Conservation (phyloP, 1,140 invertebrate genomes). For the Achatina immaculata region DNA sequence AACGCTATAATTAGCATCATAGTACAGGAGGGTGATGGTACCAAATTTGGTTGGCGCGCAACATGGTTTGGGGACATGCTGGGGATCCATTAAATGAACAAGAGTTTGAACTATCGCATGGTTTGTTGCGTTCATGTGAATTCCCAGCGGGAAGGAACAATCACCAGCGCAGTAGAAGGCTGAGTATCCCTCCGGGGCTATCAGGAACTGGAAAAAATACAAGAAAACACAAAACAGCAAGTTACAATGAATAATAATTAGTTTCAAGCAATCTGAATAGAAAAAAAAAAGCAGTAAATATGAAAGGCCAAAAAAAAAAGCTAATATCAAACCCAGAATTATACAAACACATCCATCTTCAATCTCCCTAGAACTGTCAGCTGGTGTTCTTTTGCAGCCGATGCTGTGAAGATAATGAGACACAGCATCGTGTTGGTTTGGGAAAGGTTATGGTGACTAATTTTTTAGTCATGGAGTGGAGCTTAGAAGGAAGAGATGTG, state of each 20-base stretch:
- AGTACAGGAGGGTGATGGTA: slow-evolving; percentile 78
- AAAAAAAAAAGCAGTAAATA: too few relatives aligned
- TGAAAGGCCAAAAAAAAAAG: too few relatives aligned
- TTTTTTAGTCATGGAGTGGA: too few relatives aligned
- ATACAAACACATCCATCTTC: too few relatives aligned
- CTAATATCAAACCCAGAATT: too few relatives aligned
- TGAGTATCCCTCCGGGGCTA: slow-evolving; percentile 77
- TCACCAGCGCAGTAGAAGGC: slow-evolving; percentile 79
- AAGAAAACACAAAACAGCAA: not conserved
- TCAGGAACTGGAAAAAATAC: slow-evolving; percentile 52
- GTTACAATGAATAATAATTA: not conserved
- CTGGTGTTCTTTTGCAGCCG: too few relatives aligned
- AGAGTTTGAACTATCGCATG: slow-evolving; percentile 80
- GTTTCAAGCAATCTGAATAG: too few relatives aligned
- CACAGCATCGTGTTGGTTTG: too few relatives aligned
- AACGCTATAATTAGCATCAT: slow-evolving; percentile 78
- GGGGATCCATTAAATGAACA: slow-evolving; percentile 77
- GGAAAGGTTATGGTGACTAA: too few relatives aligned
- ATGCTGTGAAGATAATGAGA: too few relatives aligned
- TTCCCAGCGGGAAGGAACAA: slow-evolving; percentile 75
- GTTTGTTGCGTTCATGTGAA: slow-evolving; percentile 77
- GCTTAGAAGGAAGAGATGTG: too few relatives aligned
- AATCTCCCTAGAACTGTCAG: too few relatives aligned
- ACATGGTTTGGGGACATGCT: slow-evolving; percentile 74
- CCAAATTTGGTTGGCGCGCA: slow-evolving; percentile 78